Evolutionary conservation across 2,888 invertebrate species (phyloP), one percentile per base, ranked within the genome.

Genomic region (Sarcophaga caerulescens): DNA sequence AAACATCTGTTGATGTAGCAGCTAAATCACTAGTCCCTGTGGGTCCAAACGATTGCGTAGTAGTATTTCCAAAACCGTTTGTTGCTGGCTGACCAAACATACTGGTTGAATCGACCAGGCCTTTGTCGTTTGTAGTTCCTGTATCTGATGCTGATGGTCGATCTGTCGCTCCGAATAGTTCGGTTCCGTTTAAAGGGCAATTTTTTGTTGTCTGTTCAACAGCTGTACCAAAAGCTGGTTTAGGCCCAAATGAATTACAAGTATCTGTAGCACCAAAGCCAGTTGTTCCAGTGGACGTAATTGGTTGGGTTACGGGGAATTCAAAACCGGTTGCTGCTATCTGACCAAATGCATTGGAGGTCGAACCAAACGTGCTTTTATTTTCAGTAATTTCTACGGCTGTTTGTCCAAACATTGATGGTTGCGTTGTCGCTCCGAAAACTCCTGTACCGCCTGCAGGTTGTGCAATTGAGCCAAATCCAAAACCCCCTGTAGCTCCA

Each of bases 331-430:
- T 93, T 23, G 92, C 91, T 6, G 90, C 87, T 6, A 90, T 88
- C 73, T 95, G 94, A 81, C 94, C 94, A 90, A 95, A 95, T 0
- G 91, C 89, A 23, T 93, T 93, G 12, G 92, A 91, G 3, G 74
- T 81, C 0, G 81, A 78, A 3, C 94, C 94, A 89, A 94, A 94
- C 3, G 94, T 88, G 52, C 94, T 94, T 89, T 96, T 96, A 87
- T 94, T 94, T 77, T 95, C 95, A 0, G 94, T 91, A 5, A 89
- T 66, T n/a, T 88, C 88, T 8, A 89, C 84, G 4, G 90, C 89
- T 8, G 90, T 62, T 87, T 94, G 94, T 0, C 95, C 95, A 92
- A 96, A 96, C 3, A 95, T 90, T 1, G 93, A 89, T 8, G 93
- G 94, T 89, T 92, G 93, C 87, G 92, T 90, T 88, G 89, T 90